These are phyloP conservation scores for Melanotus villosus DNA, from an alignment of 2,888 invertebrate genomes.

Conservation along the genomic window DNA sequence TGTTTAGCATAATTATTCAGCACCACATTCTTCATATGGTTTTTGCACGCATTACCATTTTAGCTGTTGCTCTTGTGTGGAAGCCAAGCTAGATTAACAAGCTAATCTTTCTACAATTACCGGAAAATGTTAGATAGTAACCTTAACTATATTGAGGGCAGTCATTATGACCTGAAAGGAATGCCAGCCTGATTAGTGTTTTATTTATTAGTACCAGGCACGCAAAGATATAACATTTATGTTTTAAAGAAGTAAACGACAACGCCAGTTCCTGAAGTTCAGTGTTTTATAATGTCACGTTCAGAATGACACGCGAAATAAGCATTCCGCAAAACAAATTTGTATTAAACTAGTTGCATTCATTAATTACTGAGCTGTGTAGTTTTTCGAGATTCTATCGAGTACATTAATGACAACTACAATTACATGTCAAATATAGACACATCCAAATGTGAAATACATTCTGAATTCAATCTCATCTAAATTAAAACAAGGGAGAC, in stretches of 20 bases:
- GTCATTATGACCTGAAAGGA: conserved; percentile 36
- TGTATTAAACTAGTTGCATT: too few species aligned
- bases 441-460: conserved; percentile 35
- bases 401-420: neutral
- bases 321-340: neutral
- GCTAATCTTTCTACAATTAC: conserved; percentile 22
- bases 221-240: conserved; percentile 25
- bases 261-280: conserved; percentile 1
- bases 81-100: conserved; percentile 3
- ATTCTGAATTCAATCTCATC: conserved; percentile 45
- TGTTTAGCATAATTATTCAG: too few species aligned
- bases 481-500: conserved; percentile 49
- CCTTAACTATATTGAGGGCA: conserved; percentile 23
- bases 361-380: neutral
- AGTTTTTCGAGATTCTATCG: neutral
- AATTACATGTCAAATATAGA: conserved; percentile 4
- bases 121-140: conserved; percentile 18
- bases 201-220: conserved; percentile 30
- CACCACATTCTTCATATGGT: too few species aligned
- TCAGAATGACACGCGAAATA: conserved; percentile 5
- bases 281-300: neutral
- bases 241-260: conserved; percentile 7
- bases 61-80: neutral
- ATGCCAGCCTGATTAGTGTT: conserved; percentile 28
- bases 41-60: too few species aligned